phyloP scores from a whole-genome alignment of 2,797 vertebrate species.

The Cheirogaleus major region DNA sequence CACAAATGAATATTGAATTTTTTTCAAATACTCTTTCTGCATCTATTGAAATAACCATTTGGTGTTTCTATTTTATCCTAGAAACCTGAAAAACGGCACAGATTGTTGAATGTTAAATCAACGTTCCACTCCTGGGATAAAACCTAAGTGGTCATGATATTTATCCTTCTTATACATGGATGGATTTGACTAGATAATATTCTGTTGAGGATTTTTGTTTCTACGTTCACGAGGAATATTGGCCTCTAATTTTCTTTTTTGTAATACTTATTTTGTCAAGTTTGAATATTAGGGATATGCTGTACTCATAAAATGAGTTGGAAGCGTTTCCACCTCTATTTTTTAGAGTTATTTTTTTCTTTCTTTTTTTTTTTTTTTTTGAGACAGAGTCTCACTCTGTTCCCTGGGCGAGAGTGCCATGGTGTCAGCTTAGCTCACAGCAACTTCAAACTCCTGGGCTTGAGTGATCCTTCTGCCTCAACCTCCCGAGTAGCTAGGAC shows the following conservation, averaged over 20 bases:
- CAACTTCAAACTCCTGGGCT: too few species aligned
- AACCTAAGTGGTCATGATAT: neutral
- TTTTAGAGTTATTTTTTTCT: neutral
- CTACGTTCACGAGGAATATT: neutral
- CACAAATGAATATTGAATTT: neutral
- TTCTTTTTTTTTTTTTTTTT: too few species aligned
- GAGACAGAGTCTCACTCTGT: too few species aligned
- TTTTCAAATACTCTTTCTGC: neutral
- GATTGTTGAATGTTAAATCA: neutral
- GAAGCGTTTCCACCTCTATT: neutral
- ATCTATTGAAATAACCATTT: neutral
- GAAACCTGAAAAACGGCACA: neutral
- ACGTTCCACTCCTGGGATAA: neutral
- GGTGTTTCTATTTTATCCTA: neutral
- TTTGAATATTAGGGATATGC: neutral
- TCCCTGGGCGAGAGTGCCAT: too few species aligned
- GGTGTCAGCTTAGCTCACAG: too few species aligned
- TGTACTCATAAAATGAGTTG: neutral
- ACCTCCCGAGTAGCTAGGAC: too few species aligned
- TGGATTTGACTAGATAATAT: neutral
- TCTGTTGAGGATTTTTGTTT: neutral
- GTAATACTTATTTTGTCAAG: neutral
- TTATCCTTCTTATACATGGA: neutral
- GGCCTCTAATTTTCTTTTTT: neutral
- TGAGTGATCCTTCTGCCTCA: too few species aligned